Base-by-base conservation (phyloP, 2,113 vertebrate species). In the Mixornis gularis region DNA sequence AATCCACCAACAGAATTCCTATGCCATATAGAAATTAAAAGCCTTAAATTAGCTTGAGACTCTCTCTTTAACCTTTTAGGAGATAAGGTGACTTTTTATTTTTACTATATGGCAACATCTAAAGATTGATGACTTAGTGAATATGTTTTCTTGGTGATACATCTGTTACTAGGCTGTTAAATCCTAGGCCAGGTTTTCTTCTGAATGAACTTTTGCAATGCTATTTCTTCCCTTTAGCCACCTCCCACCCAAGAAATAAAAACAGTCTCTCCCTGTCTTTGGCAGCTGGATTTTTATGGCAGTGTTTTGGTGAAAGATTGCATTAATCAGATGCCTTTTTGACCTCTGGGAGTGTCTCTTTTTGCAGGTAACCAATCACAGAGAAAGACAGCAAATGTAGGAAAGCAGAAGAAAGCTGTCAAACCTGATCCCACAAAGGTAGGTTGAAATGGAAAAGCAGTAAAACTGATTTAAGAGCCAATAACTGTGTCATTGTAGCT, bases 321-420 rank as follows among this genome's bases (percentile, higher is more conserved):
- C 56, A 46, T 89, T 51, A 66, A 79, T 70, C 56, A 36, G 40
- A 11, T 92, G 71, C 55, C 24, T 95, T 77, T 87, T 53, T 96
- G 70, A 95, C 53, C 34, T 82, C 52, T 49, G n/a, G 30, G 13
- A 48, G 13, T 92, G 65, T 89, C 24, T 90, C 22, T 94, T 48
- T 14, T 94, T 94, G 87, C 82, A 98, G 97, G 92, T 81, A 95
- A 89, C 64, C 94, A 90, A 77, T 17, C 77, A 60, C 96, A 97
- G 91, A 96, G 82, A 93, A 96, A 91, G 56, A 26, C 69, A 55
- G 36, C 83, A 58, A 94, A 60, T 7, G 73, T 29, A 82, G 96
- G 88, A 85, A 97, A 90, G 81, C 88, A 87, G 62, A 95, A 89
- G 56, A 83, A 79, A 83, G 89, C 81, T 51, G 69, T 58, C 80